Percentiles rank a stretch among this genome's conserved stretches.
phyloP scores from a whole-genome alignment of 2,113 vertebrate genomes.

The Bufo bufo region DNA sequence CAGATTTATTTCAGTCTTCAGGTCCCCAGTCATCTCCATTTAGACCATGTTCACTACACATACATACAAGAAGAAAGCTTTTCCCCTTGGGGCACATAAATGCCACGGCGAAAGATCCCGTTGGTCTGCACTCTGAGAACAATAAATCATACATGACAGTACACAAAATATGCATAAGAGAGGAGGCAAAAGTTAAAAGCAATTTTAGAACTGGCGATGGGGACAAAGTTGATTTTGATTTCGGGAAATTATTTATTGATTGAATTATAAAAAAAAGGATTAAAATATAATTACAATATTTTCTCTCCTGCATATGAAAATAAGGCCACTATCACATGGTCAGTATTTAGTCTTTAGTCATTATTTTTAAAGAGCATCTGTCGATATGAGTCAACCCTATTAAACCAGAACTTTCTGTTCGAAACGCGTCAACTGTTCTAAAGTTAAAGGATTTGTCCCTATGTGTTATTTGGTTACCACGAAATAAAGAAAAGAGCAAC shows the following conservation, averaged over 20 bases:
- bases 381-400: too few species aligned
- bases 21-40: conserved; percentile 24
- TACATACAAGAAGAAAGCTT: neutral
- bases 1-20: conserved; percentile 39
- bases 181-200: neutral
- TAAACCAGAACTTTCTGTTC: too few species aligned
- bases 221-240: neutral
- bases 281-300: neutral
- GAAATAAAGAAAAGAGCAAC: too few species aligned
- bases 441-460: too few species aligned
- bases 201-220: neutral
- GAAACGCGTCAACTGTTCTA: too few species aligned
- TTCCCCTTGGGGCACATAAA: conserved; percentile 19
- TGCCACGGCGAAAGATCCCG: conserved; percentile 11
- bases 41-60: neutral
- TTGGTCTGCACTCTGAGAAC: conserved; percentile 2
- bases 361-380: too few species aligned
- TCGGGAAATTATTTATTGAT: neutral
- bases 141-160: conserved; percentile 42
- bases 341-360: too few species aligned
- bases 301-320: neutral
- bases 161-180: neutral
- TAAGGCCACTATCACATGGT: too few species aligned
- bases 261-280: neutral
- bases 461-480: too few species aligned